phyloP scores from a whole-genome alignment of 1,140 invertebrate species.

The Dinoponera quadriceps region DNA sequence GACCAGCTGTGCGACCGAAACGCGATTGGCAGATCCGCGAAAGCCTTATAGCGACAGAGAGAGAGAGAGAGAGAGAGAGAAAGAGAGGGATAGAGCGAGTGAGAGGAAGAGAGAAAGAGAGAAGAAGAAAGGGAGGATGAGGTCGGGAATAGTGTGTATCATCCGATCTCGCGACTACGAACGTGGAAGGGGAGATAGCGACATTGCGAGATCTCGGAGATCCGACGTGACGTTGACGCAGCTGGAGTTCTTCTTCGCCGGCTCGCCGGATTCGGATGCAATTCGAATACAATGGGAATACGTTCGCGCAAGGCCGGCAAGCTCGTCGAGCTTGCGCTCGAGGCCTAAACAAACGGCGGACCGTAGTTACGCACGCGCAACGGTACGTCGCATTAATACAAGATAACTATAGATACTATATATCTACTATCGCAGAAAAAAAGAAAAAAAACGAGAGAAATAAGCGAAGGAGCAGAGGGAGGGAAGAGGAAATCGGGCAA shows the following conservation, averaged over 20 bases:
- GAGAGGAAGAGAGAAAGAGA: background rate
- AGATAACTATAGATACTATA: slow-evolving; percentile 32
- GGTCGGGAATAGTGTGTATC: background rate
- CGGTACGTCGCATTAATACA: slow-evolving; percentile 40
- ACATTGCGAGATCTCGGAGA: slow-evolving; percentile 25
- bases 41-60: slow-evolving; percentile 63
- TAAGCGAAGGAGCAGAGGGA: slow-evolving; percentile 40
- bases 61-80: background rate
- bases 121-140: background rate
- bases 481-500: slow-evolving; percentile 48
- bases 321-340: slow-evolving; percentile 51
- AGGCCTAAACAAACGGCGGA: slow-evolving; percentile 46
- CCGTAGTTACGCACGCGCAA: background rate
- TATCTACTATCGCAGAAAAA: slow-evolving; percentile 1
- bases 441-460: slow-evolving; percentile 36
- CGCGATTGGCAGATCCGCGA: slow-evolving; percentile 50
- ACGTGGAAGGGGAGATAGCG: background rate
- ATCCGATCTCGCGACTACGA: no score
- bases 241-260: slow-evolving; percentile 13
- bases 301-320: slow-evolving; percentile 46
- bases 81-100: background rate
- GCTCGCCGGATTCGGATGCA: slow-evolving; percentile 17
- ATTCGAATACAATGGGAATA: slow-evolving; percentile 25
- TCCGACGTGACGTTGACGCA: slow-evolving; percentile 13
- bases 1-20: slow-evolving; percentile 52